Evolutionary conservation across 2,888 invertebrate species (phyloP), one percentile per base, ranked within the genome.

Genomic region (Scotopteryx bipunctaria): DNA sequence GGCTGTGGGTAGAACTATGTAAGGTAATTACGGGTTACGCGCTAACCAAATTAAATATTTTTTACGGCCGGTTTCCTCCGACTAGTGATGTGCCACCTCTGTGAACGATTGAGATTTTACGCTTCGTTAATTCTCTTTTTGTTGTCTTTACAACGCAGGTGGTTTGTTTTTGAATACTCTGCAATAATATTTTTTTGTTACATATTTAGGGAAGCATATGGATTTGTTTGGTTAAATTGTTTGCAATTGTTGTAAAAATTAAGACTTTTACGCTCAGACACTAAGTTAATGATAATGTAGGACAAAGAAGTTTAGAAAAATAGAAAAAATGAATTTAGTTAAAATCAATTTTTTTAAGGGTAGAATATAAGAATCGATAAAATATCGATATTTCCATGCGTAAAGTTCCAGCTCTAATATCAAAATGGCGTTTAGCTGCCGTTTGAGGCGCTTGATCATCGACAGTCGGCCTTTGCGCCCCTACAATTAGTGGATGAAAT

Each of bases 41-140:
- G 72, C 71, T 76, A 78, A 69, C 76, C 76, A 83, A 83, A 83
- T 83, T 82, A 83, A 83, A 83, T 81, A 81, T 82, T 83, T 80
- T 81, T 81, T 79, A 79, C 76, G 78, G 76, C 63, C 73, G 68
- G 76, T 76, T 80, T 77, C 74, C 76, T 76, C 61, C 57, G 50
- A 55, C 66, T 81, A 82, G 82, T 73, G 83, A 70, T 76, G 80
- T 70, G 61, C 68, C 69, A 66, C 42, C 32, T 43, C 21, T 32
- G 37, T 38, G 19, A 45, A 43, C 50, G 46, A 37, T 48, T 45
- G 23, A 50, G 37, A 45, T 50, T 50, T 50, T 50, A 55, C 42
- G 46, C 46, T 47, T 56, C 49, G 55, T 54, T 56, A 51, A 54
- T 47, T 41, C 5, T 21, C 25, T 41, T 48, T 44, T 52, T 38